Evolutionary conservation across 2,797 vertebrate genomes (phyloP).

Genomic region (Catamblyrhynchus diadema): DNA sequence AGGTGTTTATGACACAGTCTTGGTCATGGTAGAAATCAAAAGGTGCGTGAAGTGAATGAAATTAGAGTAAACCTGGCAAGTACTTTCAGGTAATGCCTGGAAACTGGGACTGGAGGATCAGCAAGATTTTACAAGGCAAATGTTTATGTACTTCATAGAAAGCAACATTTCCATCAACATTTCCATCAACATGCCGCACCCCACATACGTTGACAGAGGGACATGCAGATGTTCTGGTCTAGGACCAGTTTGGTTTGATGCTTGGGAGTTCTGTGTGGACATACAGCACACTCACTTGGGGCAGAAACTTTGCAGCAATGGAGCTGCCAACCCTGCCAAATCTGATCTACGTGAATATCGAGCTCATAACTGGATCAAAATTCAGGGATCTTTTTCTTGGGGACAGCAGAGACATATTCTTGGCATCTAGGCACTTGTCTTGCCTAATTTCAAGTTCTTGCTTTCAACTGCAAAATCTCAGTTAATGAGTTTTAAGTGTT

Average conservation of each 20-base stretch:
- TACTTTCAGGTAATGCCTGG: background rate
- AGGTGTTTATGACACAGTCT: background rate
- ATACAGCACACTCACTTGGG: background rate
- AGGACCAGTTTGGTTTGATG: background rate
- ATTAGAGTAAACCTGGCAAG: background rate
- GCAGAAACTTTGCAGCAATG: background rate
- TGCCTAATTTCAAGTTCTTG: slow-evolving; percentile 34
- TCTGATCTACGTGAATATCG: background rate
- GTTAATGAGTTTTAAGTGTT: background rate
- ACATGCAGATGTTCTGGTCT: background rate
- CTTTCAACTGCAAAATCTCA: slow-evolving; percentile 12
- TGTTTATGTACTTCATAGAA: background rate
- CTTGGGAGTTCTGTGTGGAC: background rate
- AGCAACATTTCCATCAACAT: background rate
- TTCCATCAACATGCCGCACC: background rate
- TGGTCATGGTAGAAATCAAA: background rate
- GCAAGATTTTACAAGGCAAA: background rate
- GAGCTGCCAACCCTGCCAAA: background rate
- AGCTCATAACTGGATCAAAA: slow-evolving; percentile 41
- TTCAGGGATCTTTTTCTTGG: slow-evolving; percentile 36
- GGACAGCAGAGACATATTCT: slow-evolving; percentile 24
- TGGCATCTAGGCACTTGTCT: slow-evolving; percentile 27
- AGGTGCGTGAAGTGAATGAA: background rate
- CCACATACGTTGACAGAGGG: background rate
- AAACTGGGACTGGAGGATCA: background rate